A percentile compares a stretch with the other conserved stretches of the same genome.
These are phyloP conservation scores for Phacellophora camtschatica DNA, from an alignment of 30 jellyfish, hydroid and myxozoan species.

Conservation along the genomic window DNA sequence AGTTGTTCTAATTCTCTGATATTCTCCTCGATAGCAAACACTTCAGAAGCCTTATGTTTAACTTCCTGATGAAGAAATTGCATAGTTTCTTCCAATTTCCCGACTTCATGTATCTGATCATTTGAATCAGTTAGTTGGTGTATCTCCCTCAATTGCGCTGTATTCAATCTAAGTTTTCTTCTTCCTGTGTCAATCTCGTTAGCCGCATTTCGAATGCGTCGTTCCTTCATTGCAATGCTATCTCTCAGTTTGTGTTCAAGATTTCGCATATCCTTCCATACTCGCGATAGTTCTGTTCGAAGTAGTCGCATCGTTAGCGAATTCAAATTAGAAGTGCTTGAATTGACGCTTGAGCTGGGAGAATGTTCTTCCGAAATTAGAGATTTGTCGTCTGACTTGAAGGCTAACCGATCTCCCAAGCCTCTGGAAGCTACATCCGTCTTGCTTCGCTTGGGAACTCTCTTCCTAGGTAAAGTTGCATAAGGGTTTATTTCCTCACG, in stretches of 20 bases:
- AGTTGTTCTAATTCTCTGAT: constrained; percentile 52
- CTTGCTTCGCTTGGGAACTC: constrained; percentile 34
- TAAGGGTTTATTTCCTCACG: constrained; percentile 50
- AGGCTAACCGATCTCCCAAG: constrained; percentile 6
- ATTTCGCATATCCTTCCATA: constrained; percentile 59
- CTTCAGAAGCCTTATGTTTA: constrained; percentile 57
- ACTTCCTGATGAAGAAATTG: constrained; percentile 63
- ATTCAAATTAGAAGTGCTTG: constrained; percentile 45
- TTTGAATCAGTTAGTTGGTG: constrained; percentile 10
- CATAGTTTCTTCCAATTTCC: constrained; percentile 63
- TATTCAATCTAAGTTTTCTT: constrained; percentile 18
- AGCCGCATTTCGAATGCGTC: constrained; percentile 59
- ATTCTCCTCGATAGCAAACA: constrained; percentile 45
- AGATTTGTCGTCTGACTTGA: constrained; percentile 7
- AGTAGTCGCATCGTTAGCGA: constrained; percentile 44
- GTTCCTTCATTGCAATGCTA: constrained; percentile 47
- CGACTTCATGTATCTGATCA: constrained; percentile 30
- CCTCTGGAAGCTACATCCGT: constrained; percentile 24
- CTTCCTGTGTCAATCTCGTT: constrained; percentile 61
- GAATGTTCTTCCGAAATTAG: constrained; percentile 25
- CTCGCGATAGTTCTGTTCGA: constrained; percentile 56
- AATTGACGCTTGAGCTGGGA: constrained; percentile 43
- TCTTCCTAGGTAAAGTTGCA: constrained; percentile 69
- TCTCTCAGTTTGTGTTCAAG: constrained; percentile 50
- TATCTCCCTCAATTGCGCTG: constrained; percentile 55